phyloP scores from a whole-genome alignment of 2,888 invertebrate genomes.

The Drosophila prostipennis region DNA sequence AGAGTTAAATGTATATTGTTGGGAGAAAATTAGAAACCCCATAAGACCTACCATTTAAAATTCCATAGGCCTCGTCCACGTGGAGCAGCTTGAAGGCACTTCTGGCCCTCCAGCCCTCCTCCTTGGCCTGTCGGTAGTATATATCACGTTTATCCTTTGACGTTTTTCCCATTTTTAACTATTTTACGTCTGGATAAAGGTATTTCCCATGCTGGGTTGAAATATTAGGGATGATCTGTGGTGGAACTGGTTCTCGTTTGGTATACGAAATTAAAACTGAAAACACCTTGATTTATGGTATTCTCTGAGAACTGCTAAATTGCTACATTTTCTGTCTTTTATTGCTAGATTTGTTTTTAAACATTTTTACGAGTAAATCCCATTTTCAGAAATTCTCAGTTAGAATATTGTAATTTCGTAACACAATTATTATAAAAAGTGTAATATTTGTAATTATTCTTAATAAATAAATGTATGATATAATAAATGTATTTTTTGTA shows the following conservation, averaged over 20 bases:
- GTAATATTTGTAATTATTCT: no score
- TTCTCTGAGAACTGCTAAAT: no score
- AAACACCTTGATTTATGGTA: no score
- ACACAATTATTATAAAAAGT: no score
- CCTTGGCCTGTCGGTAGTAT: conserved; percentile 98
- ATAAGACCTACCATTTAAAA: conserved; percentile 89
- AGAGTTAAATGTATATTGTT: background rate
- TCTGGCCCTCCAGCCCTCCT: conserved; percentile 99
- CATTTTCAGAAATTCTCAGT: no score
- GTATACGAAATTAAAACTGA: no score
- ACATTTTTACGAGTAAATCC: no score
- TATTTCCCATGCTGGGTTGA: background rate
- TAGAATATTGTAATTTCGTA: no score
- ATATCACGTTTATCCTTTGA: conserved; percentile 99
- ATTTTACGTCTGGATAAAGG: background rate
- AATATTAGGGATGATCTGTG: conserved; percentile 2
- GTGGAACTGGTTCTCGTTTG: conserved; percentile 10
- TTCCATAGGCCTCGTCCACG: conserved; percentile 96
- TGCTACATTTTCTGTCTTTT: no score
- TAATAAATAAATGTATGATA: no score
- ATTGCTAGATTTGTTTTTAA: no score
- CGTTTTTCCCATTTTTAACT: conserved; percentile 94
- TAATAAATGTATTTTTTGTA: no score
- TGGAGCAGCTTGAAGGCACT: conserved; percentile 99
- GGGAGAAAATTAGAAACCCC: background rate